These are phyloP conservation scores for Podarcis cretensis DNA, from an alignment of 2,113 vertebrate species.

Conservation along the genomic window DNA sequence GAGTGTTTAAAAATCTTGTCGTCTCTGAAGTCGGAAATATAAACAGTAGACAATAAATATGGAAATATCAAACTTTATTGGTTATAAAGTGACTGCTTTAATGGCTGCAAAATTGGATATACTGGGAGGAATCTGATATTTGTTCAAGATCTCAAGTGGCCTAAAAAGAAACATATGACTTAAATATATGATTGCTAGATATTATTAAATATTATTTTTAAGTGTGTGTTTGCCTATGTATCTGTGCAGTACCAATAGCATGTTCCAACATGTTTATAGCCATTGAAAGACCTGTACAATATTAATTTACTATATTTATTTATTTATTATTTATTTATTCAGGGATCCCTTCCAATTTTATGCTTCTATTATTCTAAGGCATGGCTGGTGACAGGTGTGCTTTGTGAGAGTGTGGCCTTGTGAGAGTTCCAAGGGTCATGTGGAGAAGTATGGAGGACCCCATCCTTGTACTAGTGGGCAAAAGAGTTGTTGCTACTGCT, in stretches of 20 bases:
- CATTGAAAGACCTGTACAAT: background rate
- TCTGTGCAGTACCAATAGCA: background rate
- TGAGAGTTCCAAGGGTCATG: too few species aligned
- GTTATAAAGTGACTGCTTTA: background rate
- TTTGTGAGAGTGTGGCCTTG: too few species aligned
- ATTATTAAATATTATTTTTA: too few species aligned
- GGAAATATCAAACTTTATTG: background rate
- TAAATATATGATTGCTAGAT: background rate
- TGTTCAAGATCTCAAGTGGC: background rate
- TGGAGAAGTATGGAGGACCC: too few species aligned
- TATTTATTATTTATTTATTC: too few species aligned
- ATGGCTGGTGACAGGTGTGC: too few species aligned
- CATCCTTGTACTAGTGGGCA: too few species aligned
- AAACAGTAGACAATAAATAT: background rate
- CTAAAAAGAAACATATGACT: background rate
- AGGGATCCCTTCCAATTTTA: too few species aligned
- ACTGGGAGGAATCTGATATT: background rate
- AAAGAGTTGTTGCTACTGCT: too few species aligned
- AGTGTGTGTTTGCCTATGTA: background rate
- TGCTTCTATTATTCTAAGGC: too few species aligned
- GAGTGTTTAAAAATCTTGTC: background rate
- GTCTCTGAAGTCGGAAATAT: background rate
- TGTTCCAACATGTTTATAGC: too few species aligned
- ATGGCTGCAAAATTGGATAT: fast-evolving
- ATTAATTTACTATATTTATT: too few species aligned